A percentile compares a stretch with the other conserved stretches of the same genome.
These are phyloP conservation scores for Platycheirus albimanus DNA, from an alignment of 2,888 invertebrate species.

Conservation along the genomic window DNA sequence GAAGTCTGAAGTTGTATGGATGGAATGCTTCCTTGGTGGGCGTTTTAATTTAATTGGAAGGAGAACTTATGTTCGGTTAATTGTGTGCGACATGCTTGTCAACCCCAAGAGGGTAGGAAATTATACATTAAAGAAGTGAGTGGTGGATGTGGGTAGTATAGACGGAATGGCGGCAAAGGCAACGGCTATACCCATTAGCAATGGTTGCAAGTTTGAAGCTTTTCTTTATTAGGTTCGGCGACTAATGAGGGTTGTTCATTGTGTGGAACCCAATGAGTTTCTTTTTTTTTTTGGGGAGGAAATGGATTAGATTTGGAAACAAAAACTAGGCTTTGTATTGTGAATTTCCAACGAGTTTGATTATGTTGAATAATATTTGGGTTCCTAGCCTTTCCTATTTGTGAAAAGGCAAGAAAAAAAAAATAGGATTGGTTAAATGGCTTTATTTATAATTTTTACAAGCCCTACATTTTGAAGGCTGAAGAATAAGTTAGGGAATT, in stretches of 20 bases:
- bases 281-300: slow-evolving; percentile 9
- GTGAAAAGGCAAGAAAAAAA: too few species aligned
- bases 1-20: slow-evolving; percentile 1
- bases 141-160: slow-evolving; percentile 6
- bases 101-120: slow-evolving; percentile 17
- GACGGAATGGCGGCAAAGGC: slow-evolving; percentile 21
- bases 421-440: too few species aligned
- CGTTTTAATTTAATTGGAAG: slow-evolving; percentile 63
- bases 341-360: too few species aligned
- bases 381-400: too few species aligned
- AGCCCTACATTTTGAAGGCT: too few species aligned
- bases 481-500: too few species aligned
- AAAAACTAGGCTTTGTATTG: neutral
- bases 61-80: slow-evolving; percentile 67
- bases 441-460: too few species aligned
- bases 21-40: slow-evolving; percentile 64
- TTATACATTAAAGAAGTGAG: neutral
- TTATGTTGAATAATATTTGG: too few species aligned
- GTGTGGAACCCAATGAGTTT: slow-evolving; percentile 47
- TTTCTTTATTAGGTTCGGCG: slow-evolving; percentile 23
- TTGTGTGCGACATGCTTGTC: slow-evolving; percentile 70
- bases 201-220: neutral
- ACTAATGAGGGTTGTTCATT: slow-evolving; percentile 45
- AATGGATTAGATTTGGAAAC: neutral
- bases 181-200: neutral